Evolutionary conservation across 2,797 vertebrate genomes (phyloP), one percentile per base, ranked within the genome.

Genomic region (Zenarchopterus dispar): DNA sequence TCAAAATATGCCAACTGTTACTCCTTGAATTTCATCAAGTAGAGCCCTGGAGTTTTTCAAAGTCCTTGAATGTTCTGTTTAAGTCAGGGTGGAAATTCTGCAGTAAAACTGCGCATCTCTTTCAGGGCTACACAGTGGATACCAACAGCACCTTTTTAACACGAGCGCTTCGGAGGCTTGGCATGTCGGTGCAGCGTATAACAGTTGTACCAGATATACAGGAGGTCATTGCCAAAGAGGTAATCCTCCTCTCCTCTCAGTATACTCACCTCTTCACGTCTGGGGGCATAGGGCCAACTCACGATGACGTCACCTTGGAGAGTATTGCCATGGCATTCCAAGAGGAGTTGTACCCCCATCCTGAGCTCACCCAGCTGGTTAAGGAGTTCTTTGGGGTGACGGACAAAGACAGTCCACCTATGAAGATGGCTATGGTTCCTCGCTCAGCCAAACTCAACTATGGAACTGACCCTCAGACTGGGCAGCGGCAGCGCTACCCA

Each of bases 241-340:
- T 99, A 50, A 81, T 93, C 0, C 28, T 89, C 6, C 96, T 97
- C 1, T 92, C 97, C 0, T 18, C 89, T 13, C 92, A 87, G 22
- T 95, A 94, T 69, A 96, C 95, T 2, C 95, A 94, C 15, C 94
- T 99, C 58, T 89, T 99, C 69, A 98, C 96, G 0, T 96, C 96
- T 0, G 97, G 97, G 0, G 97, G 97, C 58, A 94, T 99, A 0
- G 97, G 97, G 15, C 97, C 97, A 76, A 99, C 97, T 0, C 97
- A 99, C 0, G 97, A 99, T 0, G 97, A 99, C 0, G 93, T 98
- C 44, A 99, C 97, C 42, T 96, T 98, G 0, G 95, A 98, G 86
- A 96, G 95, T 0, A 91, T 98, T 0, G 97, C 96, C 2, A 87
- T 80, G 84, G 97, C 97, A 0, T 98, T 99, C 6, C 90, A 94